Percentiles rank a stretch among this genome's conserved stretches.
phyloP scores from a whole-genome alignment of 2,888 invertebrate species.

The Tipula helvola region DNA sequence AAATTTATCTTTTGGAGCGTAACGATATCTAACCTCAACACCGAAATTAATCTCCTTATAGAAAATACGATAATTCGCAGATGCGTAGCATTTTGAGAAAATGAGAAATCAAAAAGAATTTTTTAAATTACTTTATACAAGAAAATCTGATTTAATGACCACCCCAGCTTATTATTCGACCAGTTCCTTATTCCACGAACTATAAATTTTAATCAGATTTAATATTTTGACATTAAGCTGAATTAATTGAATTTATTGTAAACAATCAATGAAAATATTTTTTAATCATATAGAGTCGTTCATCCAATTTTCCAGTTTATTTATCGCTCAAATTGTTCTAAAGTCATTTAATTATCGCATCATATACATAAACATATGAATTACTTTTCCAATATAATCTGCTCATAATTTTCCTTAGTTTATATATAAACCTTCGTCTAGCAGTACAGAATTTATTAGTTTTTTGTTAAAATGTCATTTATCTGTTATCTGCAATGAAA shows the following conservation, averaged over 20 bases:
- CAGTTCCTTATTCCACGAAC: not conserved
- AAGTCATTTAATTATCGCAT: not conserved
- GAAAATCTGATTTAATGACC: too few species aligned
- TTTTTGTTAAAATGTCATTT: not conserved
- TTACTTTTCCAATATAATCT: not conserved
- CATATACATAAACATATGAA: not conserved
- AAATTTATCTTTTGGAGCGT: too few species aligned
- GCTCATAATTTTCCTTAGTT: not conserved
- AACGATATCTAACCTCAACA: too few species aligned
- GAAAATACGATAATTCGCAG: too few species aligned
- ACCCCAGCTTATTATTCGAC: too few species aligned
- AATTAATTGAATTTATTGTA: not conserved
- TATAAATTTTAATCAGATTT: not conserved
- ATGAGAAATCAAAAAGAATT: too few species aligned
- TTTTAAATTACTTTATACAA: too few species aligned
- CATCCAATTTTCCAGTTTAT: not conserved
- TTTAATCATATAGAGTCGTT: not conserved
- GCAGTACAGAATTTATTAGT: not conserved
- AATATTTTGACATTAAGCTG: not conserved
- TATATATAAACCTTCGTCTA: not conserved
- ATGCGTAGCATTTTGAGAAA: too few species aligned
- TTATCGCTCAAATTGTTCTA: not conserved
- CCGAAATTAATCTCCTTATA: too few species aligned
- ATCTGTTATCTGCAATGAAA: not conserved
- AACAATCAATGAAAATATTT: not conserved